A percentile compares a stretch with the other conserved stretches of the same genome.
These are phyloP conservation scores for Papilio aristodemus DNA, from an alignment of 1,140 invertebrate genomes.

Conservation along the genomic window DNA sequence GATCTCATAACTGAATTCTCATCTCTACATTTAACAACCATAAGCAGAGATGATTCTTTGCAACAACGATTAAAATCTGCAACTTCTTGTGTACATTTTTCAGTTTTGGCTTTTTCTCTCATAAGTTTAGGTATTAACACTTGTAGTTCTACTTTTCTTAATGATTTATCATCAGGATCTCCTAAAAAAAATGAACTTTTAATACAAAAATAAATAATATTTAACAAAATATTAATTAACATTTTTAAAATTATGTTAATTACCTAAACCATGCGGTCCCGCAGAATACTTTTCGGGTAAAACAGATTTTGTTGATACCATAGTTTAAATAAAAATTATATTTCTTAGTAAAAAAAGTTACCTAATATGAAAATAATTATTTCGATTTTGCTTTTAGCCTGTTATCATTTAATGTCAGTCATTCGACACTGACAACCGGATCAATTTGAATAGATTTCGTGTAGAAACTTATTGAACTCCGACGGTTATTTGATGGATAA, in stretches of 20 bases:
- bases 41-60: slow-evolving; percentile 83
- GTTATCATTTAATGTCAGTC: background rate
- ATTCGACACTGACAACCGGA: too few species aligned
- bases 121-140: slow-evolving; percentile 92
- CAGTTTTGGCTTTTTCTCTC: slow-evolving; percentile 87
- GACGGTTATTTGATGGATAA: too few species aligned
- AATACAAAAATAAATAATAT: slow-evolving; percentile 17
- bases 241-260: slow-evolving; percentile 14
- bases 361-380: background rate
- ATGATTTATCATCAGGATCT: slow-evolving; percentile 89
- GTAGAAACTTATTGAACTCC: too few species aligned
- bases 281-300: slow-evolving; percentile 66
- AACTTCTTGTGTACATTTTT: slow-evolving; percentile 89
- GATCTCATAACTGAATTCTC: slow-evolving; percentile 85
- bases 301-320: slow-evolving; percentile 47
- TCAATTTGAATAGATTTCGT: too few species aligned
- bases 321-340: background rate
- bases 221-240: slow-evolving; percentile 24
- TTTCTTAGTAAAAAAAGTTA: background rate
- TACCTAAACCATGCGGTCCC: slow-evolving; percentile 82
- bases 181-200: slow-evolving; percentile 83
- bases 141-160: slow-evolving; percentile 92
- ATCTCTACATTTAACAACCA: slow-evolving; percentile 87
- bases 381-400: background rate
- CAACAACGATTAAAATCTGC: slow-evolving; percentile 88